Evolutionary conservation across 2,888 invertebrate genomes (phyloP), one percentile per base, ranked within the genome.

Genomic region (Parnassius glacialis): DNA sequence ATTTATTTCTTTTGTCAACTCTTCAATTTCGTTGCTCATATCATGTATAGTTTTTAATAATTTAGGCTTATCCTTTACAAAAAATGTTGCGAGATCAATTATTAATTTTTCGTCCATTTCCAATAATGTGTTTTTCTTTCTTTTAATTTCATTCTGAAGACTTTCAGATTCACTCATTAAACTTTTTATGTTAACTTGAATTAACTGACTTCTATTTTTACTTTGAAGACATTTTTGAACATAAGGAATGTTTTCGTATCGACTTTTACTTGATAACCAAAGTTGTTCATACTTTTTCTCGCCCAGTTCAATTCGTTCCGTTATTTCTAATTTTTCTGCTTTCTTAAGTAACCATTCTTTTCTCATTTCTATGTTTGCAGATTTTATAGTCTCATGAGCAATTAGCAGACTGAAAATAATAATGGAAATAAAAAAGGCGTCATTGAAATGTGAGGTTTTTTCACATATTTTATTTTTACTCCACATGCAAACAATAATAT

Each of bases 211-310:
- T 64, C 70, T 76, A 61, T 78, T 75, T 64, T 67, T 74, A 12
- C 70, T 70, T 59, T 78, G 65, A 0, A 83, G 64, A 64, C 80
- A 71, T 57, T 77, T 78, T 70, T 85, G 77, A n/a, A 88, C 81
- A 57, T 75, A 79, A 44, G 82, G 82, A 61, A 88, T 77, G 64
- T 77, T 85, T 72, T 90, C 86, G 66, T 79, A 87, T 71, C 82
- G 74, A 44, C 66, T 73, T 70, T 88, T 86, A 59, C 79, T 74
- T 59, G 74, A 68, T 44, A 74, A 25, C 90, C 90, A 89, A 13
- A 84, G 60, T 1, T 77, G 69, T 69, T 90, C 85, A 67, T 87
- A 87, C 69, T 82, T 87, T 53, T 78, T 81, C 68, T 80, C 80
- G 10, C 81, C 81, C 9, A 66, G 69, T 41, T 72, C 68, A 3